Percentiles rank a stretch among this genome's conserved stretches.
Conservation (phyloP, 1,140 invertebrate genomes). For the Temnothorax nylanderi region DNA sequence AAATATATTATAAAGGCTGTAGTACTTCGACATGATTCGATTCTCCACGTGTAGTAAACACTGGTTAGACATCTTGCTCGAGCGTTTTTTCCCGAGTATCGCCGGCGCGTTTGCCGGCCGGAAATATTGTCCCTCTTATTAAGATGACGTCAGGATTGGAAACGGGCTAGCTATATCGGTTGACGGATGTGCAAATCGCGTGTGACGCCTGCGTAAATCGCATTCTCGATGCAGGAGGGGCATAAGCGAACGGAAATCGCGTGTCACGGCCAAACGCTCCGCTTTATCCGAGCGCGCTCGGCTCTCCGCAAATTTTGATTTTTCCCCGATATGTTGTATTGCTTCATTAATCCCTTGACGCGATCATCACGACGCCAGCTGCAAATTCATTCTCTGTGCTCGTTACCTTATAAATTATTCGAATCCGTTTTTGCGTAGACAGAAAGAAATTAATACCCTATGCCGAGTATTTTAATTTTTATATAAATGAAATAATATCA, state of each 20-base stretch:
- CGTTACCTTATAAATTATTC: neutral
- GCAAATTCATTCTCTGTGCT: conserved; percentile 1
- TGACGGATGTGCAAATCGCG: conserved; percentile 73
- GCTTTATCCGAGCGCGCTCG: conserved; percentile 26
- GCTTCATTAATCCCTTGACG: conserved; percentile 56
- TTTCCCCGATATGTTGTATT: conserved; percentile 47
- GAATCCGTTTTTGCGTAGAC: neutral
- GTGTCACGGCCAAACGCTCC: conserved; percentile 66
- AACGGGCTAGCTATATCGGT: conserved; percentile 53
- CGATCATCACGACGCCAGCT: conserved; percentile 4
- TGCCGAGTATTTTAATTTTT: neutral
- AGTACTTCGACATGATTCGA: neutral
- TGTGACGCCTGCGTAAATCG: conserved; percentile 67
- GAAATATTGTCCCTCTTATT: conserved; percentile 71
- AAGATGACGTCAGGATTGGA: conserved; percentile 71
- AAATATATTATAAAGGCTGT: neutral
- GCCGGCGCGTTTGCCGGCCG: neutral
- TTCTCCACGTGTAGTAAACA: neutral
- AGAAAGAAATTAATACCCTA: neutral
- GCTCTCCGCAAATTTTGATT: conserved; percentile 54
- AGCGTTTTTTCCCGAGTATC: neutral
- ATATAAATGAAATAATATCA: neutral
- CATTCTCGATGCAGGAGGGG: conserved; percentile 36
- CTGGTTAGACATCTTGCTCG: neutral
- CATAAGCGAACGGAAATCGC: conserved; percentile 69